These are phyloP conservation scores for Myotis lucifugus DNA, from an alignment of 2,113 vertebrate species.

Conservation along the genomic window DNA sequence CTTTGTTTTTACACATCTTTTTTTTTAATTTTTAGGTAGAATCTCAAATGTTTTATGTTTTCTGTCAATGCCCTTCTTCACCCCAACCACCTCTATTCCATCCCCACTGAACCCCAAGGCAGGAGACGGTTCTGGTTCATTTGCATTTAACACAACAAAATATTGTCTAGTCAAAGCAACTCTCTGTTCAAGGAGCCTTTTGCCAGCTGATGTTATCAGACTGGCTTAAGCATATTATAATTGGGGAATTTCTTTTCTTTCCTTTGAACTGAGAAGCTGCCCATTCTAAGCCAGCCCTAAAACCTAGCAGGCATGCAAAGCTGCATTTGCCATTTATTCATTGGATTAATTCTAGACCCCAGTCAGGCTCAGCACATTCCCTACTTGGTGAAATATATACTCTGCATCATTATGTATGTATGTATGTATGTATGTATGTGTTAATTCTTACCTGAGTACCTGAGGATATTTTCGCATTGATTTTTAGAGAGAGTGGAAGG, in stretches of 20 bases:
- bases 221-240: not conserved
- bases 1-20: not conserved
- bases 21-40: not conserved
- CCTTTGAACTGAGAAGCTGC: not conserved
- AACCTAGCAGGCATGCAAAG: not conserved
- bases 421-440: too few relatives aligned
- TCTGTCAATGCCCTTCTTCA: not conserved
- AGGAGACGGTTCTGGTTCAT: constrained; percentile 36
- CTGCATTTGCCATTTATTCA: not conserved
- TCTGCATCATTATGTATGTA: not conserved
- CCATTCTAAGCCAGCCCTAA: not conserved
- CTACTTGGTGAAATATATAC: not conserved
- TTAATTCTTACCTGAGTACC: too few relatives aligned
- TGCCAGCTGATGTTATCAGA: not conserved
- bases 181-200: not conserved
- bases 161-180: constrained; percentile 6
- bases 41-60: not conserved
- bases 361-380: not conserved
- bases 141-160: constrained; percentile 34
- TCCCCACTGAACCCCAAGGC: not conserved
- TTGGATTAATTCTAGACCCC: not conserved
- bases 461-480: too few relatives aligned
- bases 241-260: not conserved
- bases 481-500: too few relatives aligned
- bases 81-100: not conserved